Percentiles rank a stretch among this genome's conserved stretches.
phyloP scores from a whole-genome alignment of 1,140 invertebrate genomes.

The Manduca sexta region DNA sequence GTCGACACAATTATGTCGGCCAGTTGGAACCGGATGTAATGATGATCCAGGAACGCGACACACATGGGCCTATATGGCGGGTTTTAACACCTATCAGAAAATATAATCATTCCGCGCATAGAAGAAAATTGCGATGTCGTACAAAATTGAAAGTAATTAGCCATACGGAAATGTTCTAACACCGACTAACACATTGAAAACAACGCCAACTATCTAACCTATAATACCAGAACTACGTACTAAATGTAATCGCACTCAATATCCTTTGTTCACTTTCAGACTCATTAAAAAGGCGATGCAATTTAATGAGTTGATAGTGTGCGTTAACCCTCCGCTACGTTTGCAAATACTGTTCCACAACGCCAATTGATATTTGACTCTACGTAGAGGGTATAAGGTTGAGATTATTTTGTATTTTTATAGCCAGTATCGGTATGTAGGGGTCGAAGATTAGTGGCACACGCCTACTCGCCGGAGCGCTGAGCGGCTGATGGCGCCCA shows the following conservation, averaged over 20 bases:
- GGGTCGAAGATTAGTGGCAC: slow-evolving; percentile 70
- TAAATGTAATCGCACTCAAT: slow-evolving; percentile 71
- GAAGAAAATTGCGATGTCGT: no score
- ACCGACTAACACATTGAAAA: slow-evolving; percentile 24
- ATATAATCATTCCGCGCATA: no score
- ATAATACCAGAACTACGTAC: slow-evolving; percentile 51
- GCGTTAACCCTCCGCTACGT: slow-evolving; percentile 66
- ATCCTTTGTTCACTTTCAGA: slow-evolving; percentile 73
- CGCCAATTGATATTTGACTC: slow-evolving; percentile 26
- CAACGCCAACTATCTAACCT: slow-evolving; percentile 47
- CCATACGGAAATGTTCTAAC: not conserved
- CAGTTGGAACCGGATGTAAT: no score
- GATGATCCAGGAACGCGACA: no score
- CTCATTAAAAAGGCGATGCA: slow-evolving; percentile 73
- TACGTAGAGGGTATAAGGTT: slow-evolving; percentile 25
- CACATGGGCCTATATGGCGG: no score
- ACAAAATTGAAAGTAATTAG: no score
- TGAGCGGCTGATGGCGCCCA: slow-evolving; percentile 69
- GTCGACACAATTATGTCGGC: no score
- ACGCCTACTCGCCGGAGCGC: slow-evolving; percentile 66
- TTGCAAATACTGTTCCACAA: slow-evolving; percentile 45
- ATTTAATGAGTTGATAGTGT: slow-evolving; percentile 74
- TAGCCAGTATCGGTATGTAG: slow-evolving; percentile 56
- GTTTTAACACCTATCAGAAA: no score
- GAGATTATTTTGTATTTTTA: slow-evolving; percentile 28